Percentiles rank a stretch among this genome's conserved stretches.
Conservation (phyloP, 1,140 invertebrate genomes). For the Trichonephila clavata region DNA sequence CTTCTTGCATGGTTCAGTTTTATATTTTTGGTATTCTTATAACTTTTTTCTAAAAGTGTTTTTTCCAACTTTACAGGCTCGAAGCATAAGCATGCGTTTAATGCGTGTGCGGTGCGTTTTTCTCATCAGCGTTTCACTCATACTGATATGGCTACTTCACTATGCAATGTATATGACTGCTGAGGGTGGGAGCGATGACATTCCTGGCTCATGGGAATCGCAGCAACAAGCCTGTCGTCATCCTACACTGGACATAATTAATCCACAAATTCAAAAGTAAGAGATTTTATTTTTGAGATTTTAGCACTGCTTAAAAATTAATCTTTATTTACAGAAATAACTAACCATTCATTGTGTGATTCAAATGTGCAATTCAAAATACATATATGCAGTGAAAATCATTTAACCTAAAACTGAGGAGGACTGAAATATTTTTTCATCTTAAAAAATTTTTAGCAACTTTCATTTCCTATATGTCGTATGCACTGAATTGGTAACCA, state of each 20-base stretch:
- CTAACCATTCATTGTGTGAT: too few species aligned
- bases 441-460: too few species aligned
- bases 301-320: background rate
- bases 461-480: too few species aligned
- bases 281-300: background rate
- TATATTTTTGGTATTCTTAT: too few species aligned
- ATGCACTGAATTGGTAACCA: too few species aligned
- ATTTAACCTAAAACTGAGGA: too few species aligned
- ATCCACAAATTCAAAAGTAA: slow-evolving; percentile 15
- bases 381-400: too few species aligned
- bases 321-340: background rate
- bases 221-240: background rate
- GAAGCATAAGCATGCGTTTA: background rate
- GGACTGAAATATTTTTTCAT: too few species aligned
- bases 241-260: background rate
- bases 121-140: background rate
- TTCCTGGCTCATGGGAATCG: too few species aligned
- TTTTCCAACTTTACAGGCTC: background rate
- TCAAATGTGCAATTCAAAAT: too few species aligned
- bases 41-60: background rate
- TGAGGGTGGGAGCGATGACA: background rate
- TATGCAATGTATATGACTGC: background rate
- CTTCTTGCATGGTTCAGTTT: too few species aligned
- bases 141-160: background rate
- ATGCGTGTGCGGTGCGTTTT: background rate